phyloP scores from a whole-genome alignment of 2,888 invertebrate species.

The Temnothorax unifasciatus region DNA sequence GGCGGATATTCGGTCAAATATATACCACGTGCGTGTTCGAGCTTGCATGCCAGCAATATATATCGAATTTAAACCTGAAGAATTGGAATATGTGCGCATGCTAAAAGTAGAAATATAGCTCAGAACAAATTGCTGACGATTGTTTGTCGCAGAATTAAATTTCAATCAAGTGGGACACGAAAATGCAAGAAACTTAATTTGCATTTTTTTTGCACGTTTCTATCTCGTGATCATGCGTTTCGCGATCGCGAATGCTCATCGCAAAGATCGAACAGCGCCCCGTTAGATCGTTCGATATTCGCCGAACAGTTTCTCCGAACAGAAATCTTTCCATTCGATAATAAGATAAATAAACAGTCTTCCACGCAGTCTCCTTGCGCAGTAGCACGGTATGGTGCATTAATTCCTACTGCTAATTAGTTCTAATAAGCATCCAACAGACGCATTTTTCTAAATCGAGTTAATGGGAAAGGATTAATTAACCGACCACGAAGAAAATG shows the following conservation, averaged over 20 bases:
- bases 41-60: conserved; percentile 12
- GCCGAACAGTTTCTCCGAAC: conserved; percentile 20
- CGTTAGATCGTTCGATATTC: conserved; percentile 17
- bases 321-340: conserved; percentile 16
- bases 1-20: conserved; percentile 13
- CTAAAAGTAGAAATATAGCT: conserved; percentile 36
- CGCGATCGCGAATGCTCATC: not conserved
- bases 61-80: conserved; percentile 37
- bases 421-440: conserved; percentile 33
- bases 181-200: conserved; percentile 31
- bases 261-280: conserved; percentile 8
- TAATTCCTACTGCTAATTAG: conserved; percentile 32
- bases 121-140: conserved; percentile 27
- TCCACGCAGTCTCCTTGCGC: conserved; percentile 6
- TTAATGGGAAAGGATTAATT: conserved; percentile 11
- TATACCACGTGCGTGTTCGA: not conserved
- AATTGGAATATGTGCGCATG: conserved; percentile 32
- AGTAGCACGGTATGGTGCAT: not conserved
- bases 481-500: not conserved
- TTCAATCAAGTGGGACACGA: conserved; percentile 31
- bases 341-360: conserved; percentile 36
- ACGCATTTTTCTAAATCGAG: conserved; percentile 26
- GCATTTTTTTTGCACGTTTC: not conserved
- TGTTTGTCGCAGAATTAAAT: conserved; percentile 46
- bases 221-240: not conserved